Conservation (phyloP, 2,797 vertebrate species). For the Pangasius macronema region DNA sequence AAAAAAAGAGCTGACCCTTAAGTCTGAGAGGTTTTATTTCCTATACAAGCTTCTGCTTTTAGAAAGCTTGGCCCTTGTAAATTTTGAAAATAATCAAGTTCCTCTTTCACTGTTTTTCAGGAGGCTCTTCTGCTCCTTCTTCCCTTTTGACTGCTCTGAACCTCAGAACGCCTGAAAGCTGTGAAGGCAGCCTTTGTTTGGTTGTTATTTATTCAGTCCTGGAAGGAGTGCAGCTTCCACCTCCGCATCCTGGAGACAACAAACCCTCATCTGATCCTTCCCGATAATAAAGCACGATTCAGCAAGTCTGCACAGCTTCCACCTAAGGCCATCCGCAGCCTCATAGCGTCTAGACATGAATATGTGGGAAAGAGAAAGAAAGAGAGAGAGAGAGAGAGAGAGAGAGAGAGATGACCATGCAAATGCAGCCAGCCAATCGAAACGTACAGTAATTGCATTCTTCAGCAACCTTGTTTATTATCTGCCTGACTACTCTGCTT, state of each 20-base stretch:
- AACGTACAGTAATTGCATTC: slow-evolving; percentile 55
- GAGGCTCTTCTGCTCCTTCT: not conserved
- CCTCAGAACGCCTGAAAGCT: slow-evolving; percentile 16
- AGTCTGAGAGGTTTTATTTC: not conserved
- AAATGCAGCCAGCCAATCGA: slow-evolving; percentile 49
- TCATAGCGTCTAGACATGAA: slow-evolving; percentile 3
- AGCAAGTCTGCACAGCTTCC: slow-evolving; percentile 30
- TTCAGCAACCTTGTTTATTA: slow-evolving; percentile 50
- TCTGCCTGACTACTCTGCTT: slow-evolving; percentile 30
- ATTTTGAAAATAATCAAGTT: slow-evolving; percentile 26
- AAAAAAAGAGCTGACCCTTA: not conserved
- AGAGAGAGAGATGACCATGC: slow-evolving; percentile 22
- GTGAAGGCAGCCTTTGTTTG: slow-evolving; percentile 46
- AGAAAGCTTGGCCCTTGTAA: not conserved
- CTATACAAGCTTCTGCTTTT: not conserved
- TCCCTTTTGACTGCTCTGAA: slow-evolving; percentile 10
- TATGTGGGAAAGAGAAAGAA: not conserved
- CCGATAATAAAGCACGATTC: slow-evolving; percentile 40
- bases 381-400: not conserved
- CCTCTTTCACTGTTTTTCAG: not conserved
- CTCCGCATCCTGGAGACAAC: slow-evolving; percentile 46
- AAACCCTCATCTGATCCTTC: slow-evolving; percentile 48
- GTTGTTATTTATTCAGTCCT: slow-evolving; percentile 49
- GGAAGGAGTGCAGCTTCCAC: slow-evolving; percentile 53
- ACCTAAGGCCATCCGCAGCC: slow-evolving; percentile 19